Evolutionary conservation across 2,888 invertebrate species (phyloP).

Genomic region (Muscina levida): DNA sequence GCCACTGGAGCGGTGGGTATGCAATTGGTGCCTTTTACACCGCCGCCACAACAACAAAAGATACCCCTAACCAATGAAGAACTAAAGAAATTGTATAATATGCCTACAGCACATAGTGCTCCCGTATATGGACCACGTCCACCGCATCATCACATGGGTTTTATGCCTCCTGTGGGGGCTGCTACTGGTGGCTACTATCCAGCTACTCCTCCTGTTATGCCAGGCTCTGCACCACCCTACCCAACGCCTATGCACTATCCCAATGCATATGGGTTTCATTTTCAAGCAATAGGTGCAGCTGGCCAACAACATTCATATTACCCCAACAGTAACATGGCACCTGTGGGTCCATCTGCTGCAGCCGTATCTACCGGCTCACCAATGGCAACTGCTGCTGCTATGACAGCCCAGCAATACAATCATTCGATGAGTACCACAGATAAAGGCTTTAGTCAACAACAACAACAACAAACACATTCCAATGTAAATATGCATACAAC

Average conservation of each 20-base stretch:
- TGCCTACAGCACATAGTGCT: conserved; percentile 68
- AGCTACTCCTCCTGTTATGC: conserved; percentile 47
- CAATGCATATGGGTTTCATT: conserved; percentile 71
- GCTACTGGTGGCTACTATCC: conserved; percentile 38
- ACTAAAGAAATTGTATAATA: conserved; percentile 77
- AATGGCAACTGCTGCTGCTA: conserved; percentile 18
- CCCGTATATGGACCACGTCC: conserved; percentile 56
- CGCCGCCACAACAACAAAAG: conserved; percentile 73
- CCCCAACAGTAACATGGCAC: conserved; percentile 26
- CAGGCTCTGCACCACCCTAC: conserved; percentile 55
- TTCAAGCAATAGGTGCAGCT: conserved; percentile 45
- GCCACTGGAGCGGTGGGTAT: conserved; percentile 67
- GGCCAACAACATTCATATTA: conserved; percentile 29
- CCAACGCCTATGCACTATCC: conserved; percentile 64
- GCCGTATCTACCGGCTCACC: conserved; percentile 25
- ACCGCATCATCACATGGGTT: conserved; percentile 56
- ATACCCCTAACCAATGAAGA: conserved; percentile 77
- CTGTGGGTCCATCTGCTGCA: not conserved
- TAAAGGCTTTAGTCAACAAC: conserved; percentile 25
- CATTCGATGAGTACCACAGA: conserved; percentile 60
- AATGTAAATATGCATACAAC: not conserved
- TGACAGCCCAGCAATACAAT: conserved; percentile 38
- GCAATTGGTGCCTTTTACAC: conserved; percentile 76
- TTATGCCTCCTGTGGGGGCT: conserved; percentile 50
- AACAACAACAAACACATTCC: conserved; percentile 50